Evolutionary conservation across 2,797 vertebrate genomes (phyloP).

Genomic region (Premnoplex brunnescens): DNA sequence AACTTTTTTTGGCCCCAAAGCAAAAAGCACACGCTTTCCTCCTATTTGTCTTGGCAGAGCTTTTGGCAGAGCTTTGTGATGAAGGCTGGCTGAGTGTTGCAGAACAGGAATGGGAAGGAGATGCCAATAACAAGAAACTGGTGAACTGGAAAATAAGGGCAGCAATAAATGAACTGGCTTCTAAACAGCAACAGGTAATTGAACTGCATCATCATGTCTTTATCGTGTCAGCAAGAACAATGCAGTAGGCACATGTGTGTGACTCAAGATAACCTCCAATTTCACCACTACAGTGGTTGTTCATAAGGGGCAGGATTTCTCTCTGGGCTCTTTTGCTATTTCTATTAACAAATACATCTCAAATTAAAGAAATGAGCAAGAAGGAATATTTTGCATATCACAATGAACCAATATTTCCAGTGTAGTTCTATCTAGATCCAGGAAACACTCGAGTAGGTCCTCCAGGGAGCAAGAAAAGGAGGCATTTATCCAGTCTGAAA

Average conservation of each 20-base stretch:
- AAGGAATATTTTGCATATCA: not conserved
- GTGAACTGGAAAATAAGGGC: slow-evolving; percentile 48
- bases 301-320: not conserved
- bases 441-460: not conserved
- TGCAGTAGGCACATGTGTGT: not conserved
- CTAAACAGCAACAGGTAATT: not conserved
- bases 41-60: slow-evolving; percentile 56
- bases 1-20: slow-evolving; percentile 29
- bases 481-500: not conserved
- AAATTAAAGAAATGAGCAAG: not conserved
- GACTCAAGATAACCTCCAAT: not conserved
- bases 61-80: slow-evolving; percentile 65
- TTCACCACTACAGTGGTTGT: not conserved
- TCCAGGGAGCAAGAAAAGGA: not conserved
- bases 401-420: not conserved
- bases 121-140: slow-evolving; percentile 50
- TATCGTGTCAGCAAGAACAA: not conserved
- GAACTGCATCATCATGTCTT: not conserved
- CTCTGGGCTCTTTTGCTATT: not conserved
- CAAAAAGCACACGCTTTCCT: not conserved
- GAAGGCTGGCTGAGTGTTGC: slow-evolving; percentile 39
- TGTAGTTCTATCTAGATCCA: not conserved
- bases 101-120: slow-evolving; percentile 66
- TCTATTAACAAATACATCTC: not conserved
- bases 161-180: slow-evolving; percentile 21